Conservation (phyloP, 2,888 invertebrate genomes). For the Lycocerus yunnanus region DNA sequence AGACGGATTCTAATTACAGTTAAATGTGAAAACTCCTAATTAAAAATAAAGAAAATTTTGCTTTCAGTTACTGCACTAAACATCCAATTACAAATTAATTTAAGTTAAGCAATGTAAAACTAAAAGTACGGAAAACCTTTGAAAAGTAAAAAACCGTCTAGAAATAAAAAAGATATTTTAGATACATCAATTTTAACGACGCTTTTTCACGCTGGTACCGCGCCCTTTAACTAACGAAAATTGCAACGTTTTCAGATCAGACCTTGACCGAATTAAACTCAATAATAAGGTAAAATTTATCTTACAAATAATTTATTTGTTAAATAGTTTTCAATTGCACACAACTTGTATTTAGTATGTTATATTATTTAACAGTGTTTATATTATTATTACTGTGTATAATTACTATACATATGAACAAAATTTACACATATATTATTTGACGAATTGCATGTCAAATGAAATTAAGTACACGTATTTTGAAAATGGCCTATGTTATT, state of each 20-base stretch:
- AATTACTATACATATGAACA: not conserved
- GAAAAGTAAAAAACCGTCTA: not conserved
- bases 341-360: not conserved
- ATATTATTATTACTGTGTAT: no score
- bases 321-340: not conserved
- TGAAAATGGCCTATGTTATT: not conserved
- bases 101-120: not conserved
- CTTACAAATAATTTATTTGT: not conserved
- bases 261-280: conserved; percentile 2
- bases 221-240: conserved; percentile 3
- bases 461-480: not conserved
- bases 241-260: conserved; percentile 2
- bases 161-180: not conserved
- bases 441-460: not conserved
- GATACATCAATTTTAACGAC: conserved; percentile 4
- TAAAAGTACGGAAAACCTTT: not conserved
- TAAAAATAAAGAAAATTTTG: not conserved
- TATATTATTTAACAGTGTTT: no score
- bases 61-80: not conserved
- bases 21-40: not conserved
- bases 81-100: not conserved
- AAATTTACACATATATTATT: not conserved
- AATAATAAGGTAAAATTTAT: not conserved
- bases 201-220: conserved; percentile 5
- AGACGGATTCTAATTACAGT: not conserved